Base-by-base conservation (phyloP, 2,888 invertebrate species). In the Cylloceria caligata region DNA sequence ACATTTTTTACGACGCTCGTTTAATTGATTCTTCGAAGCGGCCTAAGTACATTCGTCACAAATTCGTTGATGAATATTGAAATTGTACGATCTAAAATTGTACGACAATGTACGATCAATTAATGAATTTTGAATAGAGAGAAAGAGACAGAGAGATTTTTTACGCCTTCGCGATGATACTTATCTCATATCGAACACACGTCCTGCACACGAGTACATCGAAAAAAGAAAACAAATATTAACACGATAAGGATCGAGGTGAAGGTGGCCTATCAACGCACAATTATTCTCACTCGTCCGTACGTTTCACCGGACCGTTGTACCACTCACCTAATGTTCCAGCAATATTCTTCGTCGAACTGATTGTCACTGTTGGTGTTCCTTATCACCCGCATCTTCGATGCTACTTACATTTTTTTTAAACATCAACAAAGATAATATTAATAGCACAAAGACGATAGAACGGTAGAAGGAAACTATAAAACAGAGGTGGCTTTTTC, bases 291-390 rank as follows among this genome's bases (percentile, higher is more conserved):
- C 60, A 72, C 45, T 62, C 55, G 47, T 42, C 30, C 42, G 55
- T 42, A 6, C 62, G 42, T 36, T 36, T 55, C 34, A 27, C 30
- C 19, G 27, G 3, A 52, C 52, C 39, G 34, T 49, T 27, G 19
- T 55, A 34, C 55, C 42, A 64, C 52, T 47, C 2, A 68, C 73
- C 34, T 64, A 55, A 39, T 68, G 55, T 74, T 74, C 74, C 71
- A 81, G 73, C 71, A 74, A 81, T 71, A 55, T 39, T 79, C 71
- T 75, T 69, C 81, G 78, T 81, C 71, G 69, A 82, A 79, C 82
- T 79, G 82, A 79, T 74, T 60, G 78, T 75, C 78, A 82, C 78
- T 82, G 65, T 82, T 75, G 75, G 75, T 82, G 78, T 78, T 82
- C 81, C 78, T 82, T 45, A 68, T 67, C 71, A 52, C 65, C 81